Evolutionary conservation across 2,888 invertebrate species (phyloP), one percentile per base, ranked within the genome.

Genomic region (Tuberolachnus salignus): DNA sequence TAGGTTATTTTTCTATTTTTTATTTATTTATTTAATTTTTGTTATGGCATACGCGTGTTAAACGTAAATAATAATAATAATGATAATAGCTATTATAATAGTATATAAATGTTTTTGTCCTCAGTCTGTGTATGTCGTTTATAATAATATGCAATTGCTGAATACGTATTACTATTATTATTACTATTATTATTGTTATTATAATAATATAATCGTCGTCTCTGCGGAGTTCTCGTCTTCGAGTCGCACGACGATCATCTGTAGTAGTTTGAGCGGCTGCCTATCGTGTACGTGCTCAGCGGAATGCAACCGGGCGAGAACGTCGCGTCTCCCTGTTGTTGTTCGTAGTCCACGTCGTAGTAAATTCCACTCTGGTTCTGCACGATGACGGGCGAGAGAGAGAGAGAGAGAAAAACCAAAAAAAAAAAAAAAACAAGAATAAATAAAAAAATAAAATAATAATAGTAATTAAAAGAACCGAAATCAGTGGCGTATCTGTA

Each of bases 331-430:
- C 86, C 82, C 87, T 88, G 83, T 87, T 86, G 81, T 81, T 87
- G 87, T 84, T 94, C 94, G 83, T 94, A 94, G 82, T 94, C 94
- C 44, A 95, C 94, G 84, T 95, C 94, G 84, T 94, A 94, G 86
- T 95, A 94, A 83, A 94, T 94, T 71, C 94, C 94, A 83, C 92
- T 93, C 88, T 94, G 94, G 86, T 94, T 94, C 94, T 94, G 87
- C 19, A 16, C 6, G 57, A 8, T 11, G 13, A n/a, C 14, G 14
- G 21, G n/a, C n/a, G n/a, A n/a, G n/a, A n/a, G n/a, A n/a, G n/a
- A n/a, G n/a, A n/a, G n/a, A n/a, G n/a, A n/a, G n/a, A n/a, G n/a
- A n/a, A n/a, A n/a, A n/a, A n/a, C n/a, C n/a, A n/a, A 44, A 8
- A 19, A 21, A 14, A 42, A 42, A 26, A 23, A n/a, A 21, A 16